These are phyloP conservation scores for Tichodroma muraria DNA, from an alignment of 2,113 vertebrate species.

Conservation along the genomic window DNA sequence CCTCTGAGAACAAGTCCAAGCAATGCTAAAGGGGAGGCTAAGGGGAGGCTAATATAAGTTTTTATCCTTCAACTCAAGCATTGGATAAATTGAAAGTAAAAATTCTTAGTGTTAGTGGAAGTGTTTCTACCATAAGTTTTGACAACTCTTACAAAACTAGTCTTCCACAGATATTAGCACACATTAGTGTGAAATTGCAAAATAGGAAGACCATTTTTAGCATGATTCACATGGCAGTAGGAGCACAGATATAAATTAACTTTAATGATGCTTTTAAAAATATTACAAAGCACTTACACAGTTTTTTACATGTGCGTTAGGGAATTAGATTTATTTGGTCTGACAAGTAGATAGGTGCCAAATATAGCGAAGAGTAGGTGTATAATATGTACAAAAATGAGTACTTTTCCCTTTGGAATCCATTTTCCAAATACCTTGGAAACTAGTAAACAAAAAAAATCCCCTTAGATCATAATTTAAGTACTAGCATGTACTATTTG, in stretches of 20 bases:
- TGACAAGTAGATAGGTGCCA: neutral
- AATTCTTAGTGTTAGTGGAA: neutral
- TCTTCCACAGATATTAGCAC: neutral
- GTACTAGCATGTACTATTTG: neutral
- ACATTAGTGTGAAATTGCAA: neutral
- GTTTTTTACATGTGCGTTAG: neutral
- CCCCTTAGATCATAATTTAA: neutral
- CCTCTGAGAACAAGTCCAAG: neutral
- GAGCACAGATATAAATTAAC: neutral
- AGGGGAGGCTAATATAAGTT: no score
- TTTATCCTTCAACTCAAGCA: no score
- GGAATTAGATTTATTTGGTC: slow-evolving; percentile 12
- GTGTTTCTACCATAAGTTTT: neutral
- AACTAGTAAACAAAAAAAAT: neutral
- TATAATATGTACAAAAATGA: neutral
- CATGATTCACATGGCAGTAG: neutral
- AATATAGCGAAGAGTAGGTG: neutral
- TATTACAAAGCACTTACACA: slow-evolving; percentile 21
- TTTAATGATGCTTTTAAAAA: slow-evolving; percentile 49
- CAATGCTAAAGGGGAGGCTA: neutral
- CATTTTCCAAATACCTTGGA: neutral
- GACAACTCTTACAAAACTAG: neutral
- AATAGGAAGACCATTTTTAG: neutral
- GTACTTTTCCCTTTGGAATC: neutral
- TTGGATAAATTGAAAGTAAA: no score